Percentiles rank a stretch among this genome's conserved stretches.
Evolutionary conservation across 2,113 vertebrate genomes (phyloP).

Genomic region (Pycnonotus jocosus): DNA sequence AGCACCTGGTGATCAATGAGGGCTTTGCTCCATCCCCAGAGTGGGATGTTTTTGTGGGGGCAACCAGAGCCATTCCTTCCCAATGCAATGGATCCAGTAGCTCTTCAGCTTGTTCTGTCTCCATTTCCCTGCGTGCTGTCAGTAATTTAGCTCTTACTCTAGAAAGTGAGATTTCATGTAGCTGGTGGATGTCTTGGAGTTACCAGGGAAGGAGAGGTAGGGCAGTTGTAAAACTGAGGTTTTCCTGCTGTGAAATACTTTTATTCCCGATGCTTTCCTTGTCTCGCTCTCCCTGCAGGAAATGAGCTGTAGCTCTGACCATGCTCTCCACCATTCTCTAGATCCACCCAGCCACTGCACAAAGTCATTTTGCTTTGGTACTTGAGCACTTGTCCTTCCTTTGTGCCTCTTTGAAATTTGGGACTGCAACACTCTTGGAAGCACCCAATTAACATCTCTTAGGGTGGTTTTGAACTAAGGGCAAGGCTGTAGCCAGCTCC

Average conservation of each 20-base stretch:
- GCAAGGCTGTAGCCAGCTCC: neutral
- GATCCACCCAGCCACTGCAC: neutral
- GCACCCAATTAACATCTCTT: neutral
- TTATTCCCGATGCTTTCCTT: neutral
- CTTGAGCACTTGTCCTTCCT: neutral
- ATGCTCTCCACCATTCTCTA: accelerated
- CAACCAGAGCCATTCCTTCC: neutral
- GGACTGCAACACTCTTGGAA: accelerated
- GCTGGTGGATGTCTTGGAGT: neutral
- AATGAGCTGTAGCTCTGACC: neutral
- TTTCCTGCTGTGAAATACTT: neutral
- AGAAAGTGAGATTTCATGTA: neutral
- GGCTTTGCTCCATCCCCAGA: neutral
- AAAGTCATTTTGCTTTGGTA: neutral
- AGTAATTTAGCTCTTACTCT: neutral
- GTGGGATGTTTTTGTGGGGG: neutral
- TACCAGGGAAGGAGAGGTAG: neutral
- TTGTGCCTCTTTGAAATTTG: neutral
- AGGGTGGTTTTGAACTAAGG: neutral
- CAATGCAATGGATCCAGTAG: neutral
- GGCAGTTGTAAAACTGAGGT: neutral
- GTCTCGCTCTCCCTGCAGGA: neutral
- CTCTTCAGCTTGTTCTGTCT: neutral
- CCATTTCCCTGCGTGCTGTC: neutral
- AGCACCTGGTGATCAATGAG: neutral